These are phyloP conservation scores for Nycticorax nycticorax DNA, from an alignment of 2,113 vertebrate species.

Conservation along the genomic window DNA sequence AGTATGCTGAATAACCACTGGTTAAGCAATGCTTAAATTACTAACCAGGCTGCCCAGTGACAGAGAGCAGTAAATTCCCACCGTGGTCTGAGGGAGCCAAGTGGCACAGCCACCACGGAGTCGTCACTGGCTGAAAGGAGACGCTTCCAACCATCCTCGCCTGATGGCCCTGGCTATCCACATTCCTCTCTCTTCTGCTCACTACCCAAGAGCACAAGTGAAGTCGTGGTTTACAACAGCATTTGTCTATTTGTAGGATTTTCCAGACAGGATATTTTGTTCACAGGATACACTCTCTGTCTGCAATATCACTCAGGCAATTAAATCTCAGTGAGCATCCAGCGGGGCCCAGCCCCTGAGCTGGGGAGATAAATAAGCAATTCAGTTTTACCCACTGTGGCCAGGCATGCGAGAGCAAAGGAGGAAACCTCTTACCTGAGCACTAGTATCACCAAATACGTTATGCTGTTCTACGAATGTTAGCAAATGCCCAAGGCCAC, in stretches of 20 bases:
- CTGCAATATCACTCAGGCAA: not conserved
- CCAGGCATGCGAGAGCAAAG: not conserved
- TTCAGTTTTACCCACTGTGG: not conserved
- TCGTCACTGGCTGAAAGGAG: accelerated
- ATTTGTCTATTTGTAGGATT: not conserved
- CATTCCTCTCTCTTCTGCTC: not conserved
- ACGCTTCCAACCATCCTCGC: not conserved
- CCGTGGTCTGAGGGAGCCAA: accelerated
- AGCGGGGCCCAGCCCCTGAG: not conserved
- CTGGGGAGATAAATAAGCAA: not conserved
- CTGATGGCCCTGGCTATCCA: not conserved
- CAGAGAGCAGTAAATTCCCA: not conserved
- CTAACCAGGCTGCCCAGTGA: not conserved
- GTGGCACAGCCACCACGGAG: not conserved
- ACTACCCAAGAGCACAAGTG: not conserved
- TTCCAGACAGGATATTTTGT: not conserved
- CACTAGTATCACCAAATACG: not conserved
- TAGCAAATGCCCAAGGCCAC: not conserved
- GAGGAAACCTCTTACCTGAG: not conserved
- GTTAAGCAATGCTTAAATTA: not conserved
- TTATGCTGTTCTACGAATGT: not conserved
- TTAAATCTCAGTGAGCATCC: not conserved
- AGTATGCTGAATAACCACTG: not conserved
- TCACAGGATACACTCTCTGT: not conserved
- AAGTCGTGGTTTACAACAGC: not conserved